phyloP scores from a whole-genome alignment of 2,113 vertebrate genomes.

The Genyomyrus donnyi region DNA sequence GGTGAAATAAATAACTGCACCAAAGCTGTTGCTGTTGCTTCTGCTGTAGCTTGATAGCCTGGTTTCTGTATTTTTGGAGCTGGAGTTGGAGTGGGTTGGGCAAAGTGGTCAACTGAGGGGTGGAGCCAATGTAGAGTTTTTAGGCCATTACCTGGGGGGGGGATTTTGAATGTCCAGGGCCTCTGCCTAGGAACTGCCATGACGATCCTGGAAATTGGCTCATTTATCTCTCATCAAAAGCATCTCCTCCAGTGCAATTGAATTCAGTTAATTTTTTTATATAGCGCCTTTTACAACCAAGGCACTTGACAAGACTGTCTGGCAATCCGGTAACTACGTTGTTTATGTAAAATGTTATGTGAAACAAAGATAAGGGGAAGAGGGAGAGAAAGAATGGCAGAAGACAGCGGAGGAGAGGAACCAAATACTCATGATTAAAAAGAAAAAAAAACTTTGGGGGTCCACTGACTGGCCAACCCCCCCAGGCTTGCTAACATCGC shows the following conservation, averaged over 20 bases:
- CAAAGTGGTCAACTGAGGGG: neutral
- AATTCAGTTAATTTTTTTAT: neutral
- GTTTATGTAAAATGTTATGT: neutral
- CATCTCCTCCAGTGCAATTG: neutral
- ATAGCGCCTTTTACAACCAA: neutral
- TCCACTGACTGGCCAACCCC: neutral
- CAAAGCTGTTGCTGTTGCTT: neutral
- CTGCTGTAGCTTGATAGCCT: neutral
- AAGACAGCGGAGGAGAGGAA: neutral
- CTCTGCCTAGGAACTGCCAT: neutral
- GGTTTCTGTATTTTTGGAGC: neutral
- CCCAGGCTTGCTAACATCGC: neutral
- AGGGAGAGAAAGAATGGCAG: neutral
- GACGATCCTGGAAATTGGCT: neutral
- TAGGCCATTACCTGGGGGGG: neutral
- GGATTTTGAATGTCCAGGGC: neutral
- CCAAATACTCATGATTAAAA: neutral
- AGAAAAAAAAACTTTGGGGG: neutral
- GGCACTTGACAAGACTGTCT: neutral
- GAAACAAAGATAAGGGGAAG: neutral
- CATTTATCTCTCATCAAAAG: neutral
- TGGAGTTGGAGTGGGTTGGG: neutral
- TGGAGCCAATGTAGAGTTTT: neutral
- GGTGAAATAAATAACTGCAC: neutral
- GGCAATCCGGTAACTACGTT: neutral